phyloP scores from a whole-genome alignment of 2,888 invertebrate species.

The Eupithecia subfuscata region DNA sequence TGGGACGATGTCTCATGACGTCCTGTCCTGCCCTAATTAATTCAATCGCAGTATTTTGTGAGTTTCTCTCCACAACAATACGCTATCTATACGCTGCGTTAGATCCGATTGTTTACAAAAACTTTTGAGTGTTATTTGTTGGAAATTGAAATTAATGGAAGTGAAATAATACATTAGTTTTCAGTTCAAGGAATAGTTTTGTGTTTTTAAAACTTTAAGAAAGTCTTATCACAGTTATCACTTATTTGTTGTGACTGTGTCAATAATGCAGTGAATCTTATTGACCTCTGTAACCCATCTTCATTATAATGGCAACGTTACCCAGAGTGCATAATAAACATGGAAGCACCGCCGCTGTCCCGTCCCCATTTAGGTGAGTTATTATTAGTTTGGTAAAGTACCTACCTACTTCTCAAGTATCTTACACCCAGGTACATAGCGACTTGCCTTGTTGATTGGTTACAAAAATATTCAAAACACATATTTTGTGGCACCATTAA shows the following conservation, averaged over 20 bases:
- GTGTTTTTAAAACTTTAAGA: conserved; percentile 11
- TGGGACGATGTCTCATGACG: conserved; percentile 55
- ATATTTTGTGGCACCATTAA: not conserved
- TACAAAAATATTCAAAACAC: not conserved
- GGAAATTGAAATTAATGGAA: not conserved
- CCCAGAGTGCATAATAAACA: conserved; percentile 75
- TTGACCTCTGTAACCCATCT: conserved; percentile 37
- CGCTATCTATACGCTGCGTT: conserved; percentile 13
- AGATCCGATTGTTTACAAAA: conserved; percentile 28
- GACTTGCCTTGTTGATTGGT: not conserved
- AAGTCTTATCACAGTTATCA: conserved; percentile 33
- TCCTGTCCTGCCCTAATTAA: conserved; percentile 59
- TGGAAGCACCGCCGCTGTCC: conserved; percentile 59
- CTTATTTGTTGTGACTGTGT: conserved; percentile 30
- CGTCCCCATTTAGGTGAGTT: conserved; percentile 76
- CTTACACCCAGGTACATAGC: not conserved
- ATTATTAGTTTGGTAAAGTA: conserved; percentile 36
- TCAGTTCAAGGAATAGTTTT: conserved; percentile 18
- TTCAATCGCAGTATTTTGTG: conserved; percentile 61
- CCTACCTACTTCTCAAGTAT: not conserved
- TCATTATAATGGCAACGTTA: conserved; percentile 73
- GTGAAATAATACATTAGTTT: not conserved
- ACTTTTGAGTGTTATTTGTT: conserved; percentile 1
- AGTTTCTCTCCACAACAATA: conserved; percentile 49
- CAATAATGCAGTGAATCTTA: conserved; percentile 41